A percentile compares a stretch with the other conserved stretches of the same genome.
Evolutionary conservation across 2,797 vertebrate genomes (phyloP).

Genomic region (Phyllotis vaccarum): DNA sequence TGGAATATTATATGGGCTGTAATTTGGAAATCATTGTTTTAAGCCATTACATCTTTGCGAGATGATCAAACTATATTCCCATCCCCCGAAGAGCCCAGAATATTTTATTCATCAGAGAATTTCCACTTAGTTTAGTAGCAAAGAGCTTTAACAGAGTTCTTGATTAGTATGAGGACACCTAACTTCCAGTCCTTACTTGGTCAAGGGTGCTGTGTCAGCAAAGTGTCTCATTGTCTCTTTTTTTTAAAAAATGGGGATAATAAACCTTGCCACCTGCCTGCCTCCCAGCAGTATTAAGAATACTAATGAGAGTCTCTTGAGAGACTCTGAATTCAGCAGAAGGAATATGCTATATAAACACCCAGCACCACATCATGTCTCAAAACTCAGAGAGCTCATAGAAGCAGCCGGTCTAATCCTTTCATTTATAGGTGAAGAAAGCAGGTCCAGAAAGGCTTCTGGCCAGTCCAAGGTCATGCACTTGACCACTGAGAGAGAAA

Average conservation of each 20-base stretch:
- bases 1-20: conserved; percentile 5
- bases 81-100: conserved; percentile 3
- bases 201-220: conserved; percentile 80
- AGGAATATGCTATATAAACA: conserved; percentile 75
- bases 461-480: background rate
- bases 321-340: conserved; percentile 62
- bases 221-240: conserved; percentile 79
- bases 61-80: conserved; percentile 69
- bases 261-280: conserved; percentile 83
- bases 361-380: conserved; percentile 46
- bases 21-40: conserved; percentile 73
- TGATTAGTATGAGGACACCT: conserved; percentile 76
- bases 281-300: conserved; percentile 75
- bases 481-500: background rate
- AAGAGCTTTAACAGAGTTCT: conserved; percentile 77
- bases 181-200: conserved; percentile 75
- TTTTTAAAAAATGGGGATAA: conserved; percentile 75
- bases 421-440: conserved; percentile 46
- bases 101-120: conserved; percentile 82
- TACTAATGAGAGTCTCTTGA: conserved; percentile 82
- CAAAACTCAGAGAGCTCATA: conserved; percentile 35
- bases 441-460: background rate
- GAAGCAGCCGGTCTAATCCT: background rate
- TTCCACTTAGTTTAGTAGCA: conserved; percentile 74
- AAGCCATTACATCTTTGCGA: conserved; percentile 65